Percentiles rank a stretch among this genome's conserved stretches.
Conservation (phyloP, 2,888 invertebrate species). For the Schizaphis graminum region DNA sequence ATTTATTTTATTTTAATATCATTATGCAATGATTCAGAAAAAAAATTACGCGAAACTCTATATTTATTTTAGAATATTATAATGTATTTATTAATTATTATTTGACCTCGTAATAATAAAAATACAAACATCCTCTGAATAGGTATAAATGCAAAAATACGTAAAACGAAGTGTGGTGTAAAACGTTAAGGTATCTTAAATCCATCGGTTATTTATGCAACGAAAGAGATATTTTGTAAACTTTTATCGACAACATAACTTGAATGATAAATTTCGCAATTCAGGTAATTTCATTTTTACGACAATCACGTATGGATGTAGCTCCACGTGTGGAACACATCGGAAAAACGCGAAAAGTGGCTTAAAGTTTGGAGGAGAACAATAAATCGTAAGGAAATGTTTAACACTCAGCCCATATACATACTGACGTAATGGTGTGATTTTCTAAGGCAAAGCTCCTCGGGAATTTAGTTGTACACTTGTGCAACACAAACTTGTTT, state of each 20-base stretch:
- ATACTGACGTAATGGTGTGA: constrained; percentile 55
- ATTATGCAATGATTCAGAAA: background rate
- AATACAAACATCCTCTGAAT: background rate
- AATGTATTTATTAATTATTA: background rate
- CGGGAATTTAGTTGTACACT: constrained; percentile 44
- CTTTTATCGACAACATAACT: constrained; percentile 50
- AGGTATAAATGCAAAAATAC: background rate
- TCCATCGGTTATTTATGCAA: background rate
- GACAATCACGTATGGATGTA: constrained; percentile 21
- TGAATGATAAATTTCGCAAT: constrained; percentile 47
- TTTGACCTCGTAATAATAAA: background rate
- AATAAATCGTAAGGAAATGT: constrained; percentile 54
- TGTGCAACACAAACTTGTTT: constrained; percentile 43
- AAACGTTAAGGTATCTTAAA: background rate
- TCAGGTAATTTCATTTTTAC: constrained; percentile 51
- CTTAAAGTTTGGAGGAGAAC: constrained; percentile 47
- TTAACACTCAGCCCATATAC: constrained; percentile 32
- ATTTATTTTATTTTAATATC: no score
- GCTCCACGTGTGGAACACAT: background rate
- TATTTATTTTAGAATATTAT: background rate
- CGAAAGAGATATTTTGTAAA: constrained; percentile 29
- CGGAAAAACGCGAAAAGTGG: background rate
- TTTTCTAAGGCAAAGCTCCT: constrained; percentile 35
- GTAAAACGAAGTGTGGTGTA: background rate
- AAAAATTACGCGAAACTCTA: background rate